Conservation (phyloP, 2,113 vertebrate species). For the Eonycteris spelaea region DNA sequence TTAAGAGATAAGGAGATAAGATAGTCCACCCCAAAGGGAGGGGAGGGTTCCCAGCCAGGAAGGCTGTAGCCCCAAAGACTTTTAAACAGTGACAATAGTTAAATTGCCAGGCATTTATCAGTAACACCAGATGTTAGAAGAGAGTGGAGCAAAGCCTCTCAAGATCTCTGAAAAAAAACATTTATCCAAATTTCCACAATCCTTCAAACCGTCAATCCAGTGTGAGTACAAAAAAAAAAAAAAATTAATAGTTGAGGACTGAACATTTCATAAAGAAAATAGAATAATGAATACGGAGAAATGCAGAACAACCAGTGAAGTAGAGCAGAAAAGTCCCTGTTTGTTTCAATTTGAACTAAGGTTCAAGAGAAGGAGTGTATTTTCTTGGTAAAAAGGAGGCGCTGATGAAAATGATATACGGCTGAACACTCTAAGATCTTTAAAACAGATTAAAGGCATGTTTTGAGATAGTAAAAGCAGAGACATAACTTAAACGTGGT, state of each 20-base stretch:
- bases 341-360: background rate
- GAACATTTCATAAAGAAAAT: background rate
- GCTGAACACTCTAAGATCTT: background rate
- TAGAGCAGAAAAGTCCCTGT: background rate
- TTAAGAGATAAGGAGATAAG: no score
- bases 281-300: background rate
- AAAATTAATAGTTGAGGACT: background rate
- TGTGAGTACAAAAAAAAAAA: background rate
- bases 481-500: background rate
- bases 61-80: no score
- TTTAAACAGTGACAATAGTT: background rate
- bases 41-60: no score
- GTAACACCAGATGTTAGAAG: background rate
- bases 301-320: background rate
- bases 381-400: background rate
- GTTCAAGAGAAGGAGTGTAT: background rate
- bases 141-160: background rate
- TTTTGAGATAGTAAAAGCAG: background rate
- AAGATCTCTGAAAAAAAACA: background rate
- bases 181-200: background rate
- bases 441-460: background rate
- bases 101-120: background rate
- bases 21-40: no score
- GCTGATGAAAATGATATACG: background rate
- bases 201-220: background rate